Evolutionary conservation across 2,888 invertebrate genomes (phyloP).

Genomic region (Nebria salina): DNA sequence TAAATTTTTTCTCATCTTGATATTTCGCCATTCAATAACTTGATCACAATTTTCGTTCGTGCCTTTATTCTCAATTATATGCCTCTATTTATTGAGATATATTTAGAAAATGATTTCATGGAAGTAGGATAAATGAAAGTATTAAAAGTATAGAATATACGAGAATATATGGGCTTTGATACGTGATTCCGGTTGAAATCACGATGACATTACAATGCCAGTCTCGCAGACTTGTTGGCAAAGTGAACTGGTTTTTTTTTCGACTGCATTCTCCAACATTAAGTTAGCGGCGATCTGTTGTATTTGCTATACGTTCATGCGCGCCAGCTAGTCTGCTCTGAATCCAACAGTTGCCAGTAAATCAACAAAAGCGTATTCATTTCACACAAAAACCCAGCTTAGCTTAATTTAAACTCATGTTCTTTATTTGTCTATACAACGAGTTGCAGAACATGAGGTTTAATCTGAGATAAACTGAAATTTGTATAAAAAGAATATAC

Average conservation of each 20-base stretch:
- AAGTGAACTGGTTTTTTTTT: slow-evolving; percentile 15
- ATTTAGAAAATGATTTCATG: background rate
- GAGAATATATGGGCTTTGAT: background rate
- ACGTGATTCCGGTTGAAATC: background rate
- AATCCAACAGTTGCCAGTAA: background rate
- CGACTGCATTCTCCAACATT: slow-evolving; percentile 11
- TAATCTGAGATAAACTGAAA: too few species aligned
- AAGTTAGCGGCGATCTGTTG: slow-evolving; percentile 8
- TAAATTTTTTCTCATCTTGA: too few species aligned
- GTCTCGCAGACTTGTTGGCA: slow-evolving; percentile 19
- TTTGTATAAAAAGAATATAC: too few species aligned
- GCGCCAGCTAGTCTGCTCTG: slow-evolving; percentile 14
- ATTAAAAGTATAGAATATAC: background rate
- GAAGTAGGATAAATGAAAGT: slow-evolving; percentile 4
- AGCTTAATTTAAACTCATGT: too few species aligned
- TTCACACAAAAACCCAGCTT: background rate
- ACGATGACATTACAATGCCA: slow-evolving; percentile 16
- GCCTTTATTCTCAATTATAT: background rate
- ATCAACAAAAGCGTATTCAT: background rate
- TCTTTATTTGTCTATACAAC: too few species aligned
- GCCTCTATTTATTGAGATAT: slow-evolving; percentile 10
- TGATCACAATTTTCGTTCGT: too few species aligned
- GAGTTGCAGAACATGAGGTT: too few species aligned
- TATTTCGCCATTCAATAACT: too few species aligned
- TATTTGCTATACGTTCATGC: background rate